phyloP scores from a whole-genome alignment of 2,888 invertebrate genomes.

The Lordiphosa andalusiaca region DNA sequence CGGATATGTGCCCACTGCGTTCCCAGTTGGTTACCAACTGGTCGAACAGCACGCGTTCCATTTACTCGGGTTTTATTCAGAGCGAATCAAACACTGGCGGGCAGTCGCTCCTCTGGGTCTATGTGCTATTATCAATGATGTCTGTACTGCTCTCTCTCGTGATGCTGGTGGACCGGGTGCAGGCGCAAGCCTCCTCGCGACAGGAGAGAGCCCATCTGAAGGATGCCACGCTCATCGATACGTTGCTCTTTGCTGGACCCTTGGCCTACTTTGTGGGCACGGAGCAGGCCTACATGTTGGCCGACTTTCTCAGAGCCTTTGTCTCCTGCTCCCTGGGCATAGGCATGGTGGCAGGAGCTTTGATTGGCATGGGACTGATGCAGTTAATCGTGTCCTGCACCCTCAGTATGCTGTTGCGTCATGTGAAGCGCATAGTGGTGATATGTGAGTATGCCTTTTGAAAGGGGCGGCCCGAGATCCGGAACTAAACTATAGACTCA shows the following conservation, averaged over 20 bases:
- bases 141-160: constrained; percentile 80
- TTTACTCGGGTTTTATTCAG: constrained; percentile 73
- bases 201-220: constrained; percentile 81
- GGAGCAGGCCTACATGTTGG: constrained; percentile 91
- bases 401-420: constrained; percentile 88
- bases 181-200: constrained; percentile 80
- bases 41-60: constrained; percentile 40
- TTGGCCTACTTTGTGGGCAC: constrained; percentile 90
- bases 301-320: constrained; percentile 91
- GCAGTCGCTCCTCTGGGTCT: constrained; percentile 74
- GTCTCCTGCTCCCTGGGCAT: constrained; percentile 91
- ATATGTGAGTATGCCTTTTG: constrained; percentile 82
- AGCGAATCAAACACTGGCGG: constrained; percentile 68
- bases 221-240: constrained; percentile 77
- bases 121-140: constrained; percentile 80
- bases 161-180: constrained; percentile 64
- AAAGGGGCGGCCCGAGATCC: no score
- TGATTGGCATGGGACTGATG: constrained; percentile 87
- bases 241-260: constrained; percentile 86
- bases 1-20: constrained; percentile 82
- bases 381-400: constrained; percentile 90
- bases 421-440: constrained; percentile 87
- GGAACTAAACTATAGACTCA: background rate
- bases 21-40: constrained; percentile 17
- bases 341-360: constrained; percentile 86